Base-by-base conservation (phyloP, 1,140 invertebrate species). In the Pseudoatta argentina region DNA sequence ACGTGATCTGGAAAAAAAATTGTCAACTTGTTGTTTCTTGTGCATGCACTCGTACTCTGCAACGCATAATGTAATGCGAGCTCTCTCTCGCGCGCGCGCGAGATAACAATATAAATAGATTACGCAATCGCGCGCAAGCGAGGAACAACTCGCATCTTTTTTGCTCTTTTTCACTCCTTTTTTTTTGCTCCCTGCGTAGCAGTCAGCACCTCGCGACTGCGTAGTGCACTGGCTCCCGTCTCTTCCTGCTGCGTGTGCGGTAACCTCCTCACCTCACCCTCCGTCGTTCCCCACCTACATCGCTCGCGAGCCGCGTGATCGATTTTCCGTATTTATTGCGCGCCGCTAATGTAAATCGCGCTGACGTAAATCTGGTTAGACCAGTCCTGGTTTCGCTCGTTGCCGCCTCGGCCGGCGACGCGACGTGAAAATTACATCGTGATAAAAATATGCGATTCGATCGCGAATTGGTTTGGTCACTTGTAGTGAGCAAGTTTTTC, bases 91-190 rank as follows among this genome's bases (percentile, higher is more conserved):
- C 30, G 30, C 34, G n/a, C 64, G 55, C 64, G 59, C 64, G 61
- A 93, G 89, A 92, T 91, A 92, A 92, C 90, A 91, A 92, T 93
- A 93, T 93, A 92, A 94, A 93, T 94, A 93, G 92, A 93, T 94
- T 94, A 94, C 89, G 93, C 93, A 94, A 94, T 90, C 86, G 67
- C 57, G 72, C 64, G 79, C 90, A 87, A 82, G 75, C 81, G 87
- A 87, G 85, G 90, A 91, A 82, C 39, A 55, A 34, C 21, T 85
- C 10, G 5, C 71, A 0, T 85, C 63, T 51, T 51, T 69, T 1
- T 30, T 8, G 1, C 21, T 51, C 18, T 34, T 2, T 3, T 3
- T 30, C 27, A 10, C 10, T 44, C 39, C 39, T 44, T 5, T 76
- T n/a, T 18, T 48, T 18, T 18, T n/a, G 18, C 16, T 21, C 39